Conservation (phyloP, 2,797 vertebrate species). For the Acipenser oxyrinchus region DNA sequence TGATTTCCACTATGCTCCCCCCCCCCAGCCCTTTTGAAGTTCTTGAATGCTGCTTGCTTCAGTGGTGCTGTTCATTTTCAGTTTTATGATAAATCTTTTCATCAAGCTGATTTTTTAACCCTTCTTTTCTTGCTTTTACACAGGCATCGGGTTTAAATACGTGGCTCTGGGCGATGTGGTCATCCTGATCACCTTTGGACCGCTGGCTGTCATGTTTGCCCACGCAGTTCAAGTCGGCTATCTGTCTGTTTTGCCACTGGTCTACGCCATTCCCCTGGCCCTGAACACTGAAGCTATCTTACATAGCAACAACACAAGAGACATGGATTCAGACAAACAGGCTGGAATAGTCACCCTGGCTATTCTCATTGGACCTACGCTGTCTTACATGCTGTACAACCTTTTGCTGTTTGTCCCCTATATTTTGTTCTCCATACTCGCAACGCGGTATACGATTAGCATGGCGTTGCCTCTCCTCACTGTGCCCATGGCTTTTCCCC, state of each 20-base stretch:
- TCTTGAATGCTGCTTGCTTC: too few species aligned
- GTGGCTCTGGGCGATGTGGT: slow-evolving; percentile 91
- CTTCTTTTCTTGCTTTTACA: too few species aligned
- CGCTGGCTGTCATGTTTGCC: slow-evolving; percentile 92
- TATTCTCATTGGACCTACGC: slow-evolving; percentile 83
- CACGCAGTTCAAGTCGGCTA: slow-evolving; percentile 93
- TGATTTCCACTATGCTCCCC: too few species aligned
- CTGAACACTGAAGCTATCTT: slow-evolving; percentile 95
- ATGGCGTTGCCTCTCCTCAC: slow-evolving; percentile 91
- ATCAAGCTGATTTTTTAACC: too few species aligned
- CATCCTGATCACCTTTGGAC: slow-evolving; percentile 96
- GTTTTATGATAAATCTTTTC: too few species aligned
- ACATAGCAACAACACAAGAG: slow-evolving; percentile 96
- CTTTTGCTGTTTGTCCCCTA: slow-evolving; percentile 88
- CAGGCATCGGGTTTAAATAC: slow-evolving; percentile 95
- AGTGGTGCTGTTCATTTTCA: too few species aligned
- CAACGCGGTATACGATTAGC: slow-evolving; percentile 87
- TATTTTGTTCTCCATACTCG: slow-evolving; percentile 84
- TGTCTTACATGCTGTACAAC: slow-evolving; percentile 87
- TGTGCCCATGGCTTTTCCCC: slow-evolving; percentile 88
- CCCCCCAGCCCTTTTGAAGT: too few species aligned
- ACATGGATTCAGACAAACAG: slow-evolving; percentile 90
- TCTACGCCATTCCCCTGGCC: slow-evolving; percentile 87
- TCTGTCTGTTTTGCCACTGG: slow-evolving; percentile 78
- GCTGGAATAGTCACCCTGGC: slow-evolving; percentile 94